Conservation (phyloP, 2,888 invertebrate species). For the Apodemia duryi region DNA sequence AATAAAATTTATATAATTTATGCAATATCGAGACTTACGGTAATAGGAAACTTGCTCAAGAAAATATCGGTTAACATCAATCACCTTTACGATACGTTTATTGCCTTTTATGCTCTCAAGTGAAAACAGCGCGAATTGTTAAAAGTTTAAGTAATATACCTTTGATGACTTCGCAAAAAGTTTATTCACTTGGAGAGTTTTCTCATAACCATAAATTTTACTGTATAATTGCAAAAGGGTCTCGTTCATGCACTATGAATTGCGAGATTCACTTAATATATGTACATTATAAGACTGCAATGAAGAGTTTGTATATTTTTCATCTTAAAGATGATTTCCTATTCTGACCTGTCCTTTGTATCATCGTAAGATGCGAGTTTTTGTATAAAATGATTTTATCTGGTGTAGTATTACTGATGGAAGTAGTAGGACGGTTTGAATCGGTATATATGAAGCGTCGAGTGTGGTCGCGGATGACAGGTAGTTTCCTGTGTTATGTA, state of each 20-base stretch:
- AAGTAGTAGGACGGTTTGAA: slow-evolving; percentile 48
- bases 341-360: slow-evolving; percentile 51
- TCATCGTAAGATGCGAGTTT: slow-evolving; percentile 44
- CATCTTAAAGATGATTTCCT: slow-evolving; percentile 68
- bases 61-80: slow-evolving; percentile 1
- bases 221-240: background rate
- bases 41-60: background rate
- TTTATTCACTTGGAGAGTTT: slow-evolving; percentile 1
- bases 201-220: slow-evolving; percentile 10
- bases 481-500: slow-evolving; percentile 74
- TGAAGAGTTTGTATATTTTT: slow-evolving; percentile 68
- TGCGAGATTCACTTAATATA: slow-evolving; percentile 69
- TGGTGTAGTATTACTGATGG: slow-evolving; percentile 30
- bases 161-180: background rate
- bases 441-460: slow-evolving; percentile 45
- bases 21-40: too few relatives aligned
- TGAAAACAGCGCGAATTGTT: background rate
- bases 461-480: slow-evolving; percentile 63
- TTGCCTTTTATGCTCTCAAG: background rate
- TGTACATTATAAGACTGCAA: slow-evolving; percentile 76
- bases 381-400: slow-evolving; percentile 41
- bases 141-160: background rate
- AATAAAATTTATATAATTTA: too few relatives aligned
- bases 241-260: slow-evolving; percentile 43
- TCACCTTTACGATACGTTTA: slow-evolving; percentile 6